These are phyloP conservation scores for Drosophila insularis DNA, from an alignment of 1,140 invertebrate genomes.

Conservation along the genomic window DNA sequence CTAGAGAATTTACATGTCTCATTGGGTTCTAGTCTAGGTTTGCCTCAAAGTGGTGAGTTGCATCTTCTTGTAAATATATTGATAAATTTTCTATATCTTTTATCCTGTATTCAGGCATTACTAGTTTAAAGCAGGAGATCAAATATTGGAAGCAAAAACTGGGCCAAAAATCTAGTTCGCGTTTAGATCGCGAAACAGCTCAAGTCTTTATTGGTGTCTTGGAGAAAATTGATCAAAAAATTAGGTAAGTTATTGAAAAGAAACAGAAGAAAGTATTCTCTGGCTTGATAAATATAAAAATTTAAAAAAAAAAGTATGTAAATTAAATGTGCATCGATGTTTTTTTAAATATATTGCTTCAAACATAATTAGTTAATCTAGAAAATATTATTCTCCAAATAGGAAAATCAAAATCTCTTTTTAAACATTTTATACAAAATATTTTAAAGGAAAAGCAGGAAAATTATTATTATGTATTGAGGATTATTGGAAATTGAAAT, in stretches of 20 bases:
- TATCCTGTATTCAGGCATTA: conserved; percentile 52
- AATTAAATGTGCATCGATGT: no score
- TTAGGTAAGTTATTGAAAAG: conserved; percentile 40
- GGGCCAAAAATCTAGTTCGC: conserved; percentile 75
- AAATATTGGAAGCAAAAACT: conserved; percentile 82
- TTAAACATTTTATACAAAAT: no score
- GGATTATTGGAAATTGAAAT: no score
- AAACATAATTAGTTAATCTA: no score
- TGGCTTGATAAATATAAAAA: no score
- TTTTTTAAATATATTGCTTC: no score
- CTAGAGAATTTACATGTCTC: conserved; percentile 79
- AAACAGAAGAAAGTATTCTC: neutral
- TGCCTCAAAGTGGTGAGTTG: conserved; percentile 74
- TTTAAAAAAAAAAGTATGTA: no score
- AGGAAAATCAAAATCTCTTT: no score
- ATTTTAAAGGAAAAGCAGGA: no score
- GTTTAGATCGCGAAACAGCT: conserved; percentile 79
- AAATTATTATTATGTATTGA: no score
- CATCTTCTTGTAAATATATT: neutral
- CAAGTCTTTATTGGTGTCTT: conserved; percentile 78
- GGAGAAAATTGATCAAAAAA: conserved; percentile 78
- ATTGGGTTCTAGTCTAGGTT: conserved; percentile 75
- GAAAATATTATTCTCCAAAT: no score
- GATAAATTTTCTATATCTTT: neutral
- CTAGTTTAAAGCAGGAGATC: conserved; percentile 81